Conservation (phyloP, 2,797 vertebrate genomes). For the Muscicapa striata region DNA sequence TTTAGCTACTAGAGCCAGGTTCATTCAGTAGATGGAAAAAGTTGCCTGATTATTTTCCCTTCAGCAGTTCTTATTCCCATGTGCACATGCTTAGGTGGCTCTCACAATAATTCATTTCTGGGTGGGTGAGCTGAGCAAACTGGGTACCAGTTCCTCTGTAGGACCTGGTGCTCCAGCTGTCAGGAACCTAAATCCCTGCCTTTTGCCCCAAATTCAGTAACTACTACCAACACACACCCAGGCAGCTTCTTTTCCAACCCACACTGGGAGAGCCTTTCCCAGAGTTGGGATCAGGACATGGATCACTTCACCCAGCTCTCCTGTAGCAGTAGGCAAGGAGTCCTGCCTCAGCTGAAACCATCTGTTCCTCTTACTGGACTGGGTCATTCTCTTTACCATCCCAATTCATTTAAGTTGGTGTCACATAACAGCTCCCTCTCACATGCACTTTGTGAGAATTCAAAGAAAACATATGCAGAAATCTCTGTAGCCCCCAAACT, state of each 20-base stretch:
- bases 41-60: background rate
- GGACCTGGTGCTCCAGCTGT: background rate
- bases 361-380: background rate
- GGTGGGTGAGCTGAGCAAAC: background rate
- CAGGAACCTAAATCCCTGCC: background rate
- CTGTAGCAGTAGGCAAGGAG: background rate
- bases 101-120: background rate
- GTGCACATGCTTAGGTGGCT: background rate
- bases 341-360: background rate
- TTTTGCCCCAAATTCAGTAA: background rate
- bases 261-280: background rate
- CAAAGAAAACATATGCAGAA: background rate
- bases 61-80: background rate
- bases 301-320: background rate
- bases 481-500: background rate
- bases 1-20: background rate
- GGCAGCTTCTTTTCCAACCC: background rate
- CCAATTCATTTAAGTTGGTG: background rate
- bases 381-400: background rate
- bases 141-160: background rate
- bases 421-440: background rate
- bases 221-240: background rate
- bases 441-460: background rate
- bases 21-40: background rate
- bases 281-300: background rate